Base-by-base conservation (phyloP, 2,888 invertebrate species). In the Celastrina argiolus region DNA sequence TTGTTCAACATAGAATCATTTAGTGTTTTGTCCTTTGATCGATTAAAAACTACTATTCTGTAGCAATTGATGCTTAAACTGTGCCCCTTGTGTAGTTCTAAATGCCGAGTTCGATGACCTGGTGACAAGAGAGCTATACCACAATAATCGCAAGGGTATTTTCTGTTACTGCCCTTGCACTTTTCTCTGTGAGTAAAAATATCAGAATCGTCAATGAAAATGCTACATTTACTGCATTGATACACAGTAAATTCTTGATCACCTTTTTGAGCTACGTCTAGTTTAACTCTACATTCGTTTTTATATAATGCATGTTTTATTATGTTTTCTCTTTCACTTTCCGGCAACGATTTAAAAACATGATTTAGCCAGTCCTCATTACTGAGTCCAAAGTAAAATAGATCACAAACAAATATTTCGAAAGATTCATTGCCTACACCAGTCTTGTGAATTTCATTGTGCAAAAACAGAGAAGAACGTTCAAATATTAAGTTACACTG, bases 251-350 rank as follows among this genome's bases (percentile, higher is more conserved):
- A 69, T 69, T 76, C 66, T 22, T 73, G 65, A 34, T 74, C 68
- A 14, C 87, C 86, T 59, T 79, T 69, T 74, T 86, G 84, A 68
- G 79, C 65, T 58, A 83, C 70, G 67, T 81, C 72, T 78, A 88
- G 76, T 79, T 81, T 83, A 64, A 87, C 73, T 74, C 82, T 82
- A 64, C 78, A 77, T 76, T 86, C 85, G 70, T 74, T 72, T 74
- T 74, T 80, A 68, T 87, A 88, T 59, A 85, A 81, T 14, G 87
- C 84, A 68, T 78, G 73, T 26, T 71, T 68, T 58, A 85, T 71
- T 72, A 81, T 75, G 65, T 74, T 69, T 64, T 73, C 63, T 26
- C 76, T 70, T 67, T 75, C 65, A 45, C 76, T 69, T 67, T 74
- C 69, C 36, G 76, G 65, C 42, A 81, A 64, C 26, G 75, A 72